phyloP scores from a whole-genome alignment of 2,888 invertebrate genomes.

The Prostheceraeus crozeri region DNA sequence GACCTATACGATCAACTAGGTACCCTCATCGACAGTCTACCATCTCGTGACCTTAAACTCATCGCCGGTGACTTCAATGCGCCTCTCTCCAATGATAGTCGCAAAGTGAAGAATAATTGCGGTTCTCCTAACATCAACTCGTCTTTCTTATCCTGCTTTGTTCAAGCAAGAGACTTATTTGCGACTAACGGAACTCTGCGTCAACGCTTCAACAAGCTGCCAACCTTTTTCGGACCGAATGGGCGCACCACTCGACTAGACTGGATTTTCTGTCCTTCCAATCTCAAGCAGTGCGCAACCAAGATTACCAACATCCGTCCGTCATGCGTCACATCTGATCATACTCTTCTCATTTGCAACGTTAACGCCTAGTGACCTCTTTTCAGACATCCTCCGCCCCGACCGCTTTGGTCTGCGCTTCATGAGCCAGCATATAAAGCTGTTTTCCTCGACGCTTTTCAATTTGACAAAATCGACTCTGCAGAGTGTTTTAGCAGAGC shows the following conservation, averaged over 20 bases:
- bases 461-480: too few relatives aligned
- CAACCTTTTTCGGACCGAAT: conserved; percentile 31
- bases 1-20: conserved; percentile 21
- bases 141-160: conserved; percentile 4
- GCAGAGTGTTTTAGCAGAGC: too few relatives aligned
- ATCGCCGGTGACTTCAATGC: conserved; percentile 28
- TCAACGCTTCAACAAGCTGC: conserved; percentile 17
- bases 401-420: too few relatives aligned
- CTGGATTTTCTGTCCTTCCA: too few relatives aligned
- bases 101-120: conserved; percentile 26
- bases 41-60: conserved; percentile 26
- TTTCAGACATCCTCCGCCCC: too few relatives aligned
- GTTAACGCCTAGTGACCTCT: too few relatives aligned
- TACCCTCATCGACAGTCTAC: conserved; percentile 3
- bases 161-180: conserved; percentile 16
- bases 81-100: conserved; percentile 19
- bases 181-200: conserved; percentile 24
- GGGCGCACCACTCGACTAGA: conserved; percentile 10
- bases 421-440: too few relatives aligned
- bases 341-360: too few relatives aligned
- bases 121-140: conserved; percentile 24
- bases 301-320: too few relatives aligned
- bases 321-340: too few relatives aligned
- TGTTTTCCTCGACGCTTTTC: too few relatives aligned
- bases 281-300: too few relatives aligned